Conservation (phyloP, 92 coral and sea anemone species). For the Epizoanthus illoricatus region DNA sequence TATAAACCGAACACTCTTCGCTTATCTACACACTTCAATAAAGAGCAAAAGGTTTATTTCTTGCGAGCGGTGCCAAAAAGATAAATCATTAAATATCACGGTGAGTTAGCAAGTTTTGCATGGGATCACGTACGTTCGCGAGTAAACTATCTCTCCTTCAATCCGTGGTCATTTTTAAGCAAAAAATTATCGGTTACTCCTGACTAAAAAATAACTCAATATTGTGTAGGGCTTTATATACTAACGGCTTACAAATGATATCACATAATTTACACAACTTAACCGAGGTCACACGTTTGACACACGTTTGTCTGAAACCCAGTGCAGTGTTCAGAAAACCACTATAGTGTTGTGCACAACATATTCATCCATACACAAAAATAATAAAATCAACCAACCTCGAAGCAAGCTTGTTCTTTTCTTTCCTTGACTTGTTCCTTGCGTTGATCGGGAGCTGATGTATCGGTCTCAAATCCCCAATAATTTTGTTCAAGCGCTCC, state of each 20-base stretch:
- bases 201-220: neutral
- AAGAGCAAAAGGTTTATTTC: neutral
- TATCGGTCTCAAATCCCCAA: slow-evolving; percentile 91
- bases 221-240: neutral
- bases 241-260: neutral
- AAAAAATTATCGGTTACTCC: neutral
- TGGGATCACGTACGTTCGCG: neutral
- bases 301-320: neutral
- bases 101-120: slow-evolving; percentile 2
- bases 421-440: slow-evolving; percentile 92
- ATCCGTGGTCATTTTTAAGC: neutral
- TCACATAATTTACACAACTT: slow-evolving; percentile 1
- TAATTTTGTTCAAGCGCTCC: slow-evolving; percentile 82
- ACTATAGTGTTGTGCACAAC: neutral
- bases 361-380: neutral
- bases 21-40: no score
- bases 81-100: neutral
- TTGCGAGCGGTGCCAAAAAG: neutral
- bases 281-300: neutral
- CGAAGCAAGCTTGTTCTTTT: slow-evolving; percentile 98
- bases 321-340: neutral
- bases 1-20: no score
- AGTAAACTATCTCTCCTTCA: neutral
- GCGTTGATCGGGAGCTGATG: slow-evolving; percentile 91
- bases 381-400: slow-evolving; percentile 57